phyloP scores from a whole-genome alignment of 2,888 invertebrate species.

The Lagria hirta region DNA sequence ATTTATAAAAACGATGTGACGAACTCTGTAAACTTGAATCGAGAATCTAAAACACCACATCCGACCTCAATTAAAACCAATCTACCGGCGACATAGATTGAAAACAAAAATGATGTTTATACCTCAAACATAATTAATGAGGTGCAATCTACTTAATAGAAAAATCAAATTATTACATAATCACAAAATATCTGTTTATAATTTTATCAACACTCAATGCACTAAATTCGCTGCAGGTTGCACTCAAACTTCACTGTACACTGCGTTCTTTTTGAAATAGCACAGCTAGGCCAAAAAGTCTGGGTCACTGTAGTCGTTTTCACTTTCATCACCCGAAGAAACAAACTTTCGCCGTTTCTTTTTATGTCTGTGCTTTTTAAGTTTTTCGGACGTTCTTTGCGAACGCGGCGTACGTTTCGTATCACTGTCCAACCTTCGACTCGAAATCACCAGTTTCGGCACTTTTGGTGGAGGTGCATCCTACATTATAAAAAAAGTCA shows the following conservation, averaged over 20 bases:
- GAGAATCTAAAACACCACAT: slow-evolving; percentile 16
- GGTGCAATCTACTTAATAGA: slow-evolving; percentile 35
- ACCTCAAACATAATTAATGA: slow-evolving; percentile 31
- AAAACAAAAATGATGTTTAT: slow-evolving; percentile 15
- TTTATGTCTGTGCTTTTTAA: slow-evolving; percentile 56
- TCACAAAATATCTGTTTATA: slow-evolving; percentile 25
- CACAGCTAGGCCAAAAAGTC: slow-evolving; percentile 53
- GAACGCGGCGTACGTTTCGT: slow-evolving; percentile 49
- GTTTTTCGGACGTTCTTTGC: slow-evolving; percentile 52
- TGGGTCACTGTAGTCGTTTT: slow-evolving; percentile 66
- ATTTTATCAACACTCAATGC: slow-evolving; percentile 22
- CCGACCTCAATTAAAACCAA: slow-evolving; percentile 12
- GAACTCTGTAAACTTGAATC: slow-evolving; percentile 34
- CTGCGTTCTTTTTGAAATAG: slow-evolving; percentile 37
- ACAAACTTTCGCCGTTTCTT: slow-evolving; percentile 60
- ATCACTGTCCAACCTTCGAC: slow-evolving; percentile 52
- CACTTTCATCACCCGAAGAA: slow-evolving; percentile 64
- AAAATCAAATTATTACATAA: slow-evolving; percentile 30
- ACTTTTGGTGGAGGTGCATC: slow-evolving; percentile 54
- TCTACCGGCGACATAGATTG: slow-evolving; percentile 4
- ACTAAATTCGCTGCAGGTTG: slow-evolving; percentile 38
- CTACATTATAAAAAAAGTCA: slow-evolving; percentile 34
- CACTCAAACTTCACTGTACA: slow-evolving; percentile 46
- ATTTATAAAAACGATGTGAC: slow-evolving; percentile 40
- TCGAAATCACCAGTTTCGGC: slow-evolving; percentile 58